A percentile compares a stretch with the other conserved stretches of the same genome.
Evolutionary conservation across 2,113 vertebrate genomes (phyloP).

Genomic region (Carassius gibelio): DNA sequence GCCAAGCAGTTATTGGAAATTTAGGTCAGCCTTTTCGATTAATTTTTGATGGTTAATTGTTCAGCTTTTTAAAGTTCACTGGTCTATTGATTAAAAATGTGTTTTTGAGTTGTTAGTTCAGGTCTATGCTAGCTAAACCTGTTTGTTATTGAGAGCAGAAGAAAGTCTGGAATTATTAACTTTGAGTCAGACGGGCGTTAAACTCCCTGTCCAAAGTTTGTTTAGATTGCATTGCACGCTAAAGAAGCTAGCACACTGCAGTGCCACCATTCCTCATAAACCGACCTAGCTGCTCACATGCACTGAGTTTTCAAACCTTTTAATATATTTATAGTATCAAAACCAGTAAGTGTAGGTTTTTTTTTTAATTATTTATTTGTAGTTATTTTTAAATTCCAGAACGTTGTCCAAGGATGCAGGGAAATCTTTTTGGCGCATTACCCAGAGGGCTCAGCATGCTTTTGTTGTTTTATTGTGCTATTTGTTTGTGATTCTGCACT

Average conservation of each 20-base stretch:
- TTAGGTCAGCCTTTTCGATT: not conserved
- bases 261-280: not conserved
- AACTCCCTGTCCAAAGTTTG: slow-evolving; percentile 24
- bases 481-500: slow-evolving; percentile 22
- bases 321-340: not conserved
- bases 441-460: not conserved
- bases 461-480: not conserved
- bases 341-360: not conserved
- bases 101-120: not conserved
- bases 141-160: slow-evolving; percentile 5
- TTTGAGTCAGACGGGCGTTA: not conserved
- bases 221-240: not conserved
- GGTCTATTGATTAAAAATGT: not conserved
- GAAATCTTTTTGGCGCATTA: not conserved
- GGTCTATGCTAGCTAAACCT: not conserved
- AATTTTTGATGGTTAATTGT: not conserved
- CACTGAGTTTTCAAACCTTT: not conserved
- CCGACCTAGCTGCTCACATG: not conserved
- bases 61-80: not conserved
- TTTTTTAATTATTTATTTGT: not conserved
- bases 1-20: too few relatives aligned
- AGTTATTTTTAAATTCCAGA: not conserved
- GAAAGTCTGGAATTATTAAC: slow-evolving; percentile 36
- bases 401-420: not conserved
- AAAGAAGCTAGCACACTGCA: not conserved